Base-by-base conservation (phyloP, 2,888 invertebrate species). In the Oscheius sp. region DNA sequence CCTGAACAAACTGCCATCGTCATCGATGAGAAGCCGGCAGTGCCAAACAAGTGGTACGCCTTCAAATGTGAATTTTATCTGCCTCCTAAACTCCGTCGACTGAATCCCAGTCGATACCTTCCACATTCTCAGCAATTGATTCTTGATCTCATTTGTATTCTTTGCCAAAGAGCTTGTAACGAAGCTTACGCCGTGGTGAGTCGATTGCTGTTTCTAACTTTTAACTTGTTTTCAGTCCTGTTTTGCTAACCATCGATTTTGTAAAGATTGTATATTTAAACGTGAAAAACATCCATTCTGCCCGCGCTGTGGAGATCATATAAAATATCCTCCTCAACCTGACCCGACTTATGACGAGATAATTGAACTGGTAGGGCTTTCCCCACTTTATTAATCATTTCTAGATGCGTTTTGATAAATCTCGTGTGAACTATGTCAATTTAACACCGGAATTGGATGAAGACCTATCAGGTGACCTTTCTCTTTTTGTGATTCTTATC, bases 111-210 rank as follows among this genome's bases (percentile, higher is more conserved):
- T 1, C 47, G 33, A 17, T 49, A 47, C 22, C 9, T 33, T 12
- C 17, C 47, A n/a, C 47, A 62, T 30, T 49, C 49, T n/a, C 45
- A n/a, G 9, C 28, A n/a, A 9, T 30, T 49, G n/a, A 30, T 62
- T 12, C 26, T 47, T 17, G 50, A 50, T 47, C 28, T 62, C 33
- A 32, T 50, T 26, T 62, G 62, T n/a, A 62, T 62, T 22, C 33
- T 62, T 17, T 62, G 62, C n/a, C 62, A 62, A 33, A 17, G 50
- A 30, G 50, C 49, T 22, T 62, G 62, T 32, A 62, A 62, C 22
- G 62, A 62, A 32, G 26, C 62, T 2, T 28, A 49, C 20, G 62
- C 45, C 17, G 47, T 49, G 62, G 62, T 62, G 32, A 49, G 62
- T 49, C 41, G 20, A 41, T 3, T 9, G 4, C 36, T n/a, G n/a